These are phyloP conservation scores for Eufriesea mexicana DNA, from an alignment of 1,140 invertebrate species.

Conservation along the genomic window DNA sequence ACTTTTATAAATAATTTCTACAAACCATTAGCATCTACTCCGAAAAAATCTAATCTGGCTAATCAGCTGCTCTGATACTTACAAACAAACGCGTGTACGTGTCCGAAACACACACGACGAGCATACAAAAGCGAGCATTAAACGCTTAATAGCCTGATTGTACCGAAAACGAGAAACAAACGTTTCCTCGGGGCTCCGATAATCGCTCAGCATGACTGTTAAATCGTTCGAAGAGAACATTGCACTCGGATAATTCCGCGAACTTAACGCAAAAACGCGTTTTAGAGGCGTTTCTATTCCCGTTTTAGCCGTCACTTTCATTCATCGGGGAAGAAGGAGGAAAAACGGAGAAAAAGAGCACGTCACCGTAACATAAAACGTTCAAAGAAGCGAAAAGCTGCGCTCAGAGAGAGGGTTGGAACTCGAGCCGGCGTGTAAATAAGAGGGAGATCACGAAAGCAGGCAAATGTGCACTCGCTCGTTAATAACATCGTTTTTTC, in stretches of 20 bases:
- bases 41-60: too few species aligned
- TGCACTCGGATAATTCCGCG: not conserved
- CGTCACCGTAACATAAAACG: conserved; percentile 26
- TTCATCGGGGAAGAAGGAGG: not conserved
- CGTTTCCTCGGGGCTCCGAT: not conserved
- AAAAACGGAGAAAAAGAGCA: conserved; percentile 3
- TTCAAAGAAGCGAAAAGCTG: conserved; percentile 22
- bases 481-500: conserved; percentile 30
- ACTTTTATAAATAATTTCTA: too few species aligned
- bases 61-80: too few species aligned
- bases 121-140: too few species aligned
- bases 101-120: too few species aligned
- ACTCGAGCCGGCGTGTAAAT: not conserved
- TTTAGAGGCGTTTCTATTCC: not conserved
- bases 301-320: not conserved
- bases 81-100: too few species aligned
- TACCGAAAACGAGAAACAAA: not conserved
- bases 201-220: not conserved
- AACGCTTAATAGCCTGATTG: too few species aligned
- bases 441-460: conserved; percentile 52
- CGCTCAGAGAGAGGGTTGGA: not conserved
- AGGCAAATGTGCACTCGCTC: conserved; percentile 44
- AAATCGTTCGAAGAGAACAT: not conserved
- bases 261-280: not conserved
- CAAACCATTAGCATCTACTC: too few species aligned